Base-by-base conservation (phyloP, 2,113 vertebrate genomes). In the Prionailurus bengalensis region DNA sequence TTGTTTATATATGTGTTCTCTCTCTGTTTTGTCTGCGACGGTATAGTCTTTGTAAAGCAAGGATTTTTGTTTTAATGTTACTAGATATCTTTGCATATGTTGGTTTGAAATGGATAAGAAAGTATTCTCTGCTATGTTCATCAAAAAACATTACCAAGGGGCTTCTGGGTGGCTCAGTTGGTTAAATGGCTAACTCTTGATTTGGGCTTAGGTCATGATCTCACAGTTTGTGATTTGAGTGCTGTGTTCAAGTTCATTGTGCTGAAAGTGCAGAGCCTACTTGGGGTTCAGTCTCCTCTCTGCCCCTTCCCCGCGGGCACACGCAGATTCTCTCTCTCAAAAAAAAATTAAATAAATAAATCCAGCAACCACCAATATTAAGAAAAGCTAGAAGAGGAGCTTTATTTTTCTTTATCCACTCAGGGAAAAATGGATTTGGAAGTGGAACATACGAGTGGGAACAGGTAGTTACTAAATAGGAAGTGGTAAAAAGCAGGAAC, bases 61-160 rank as follows among this genome's bases (percentile, higher is more conserved):
- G 23, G 8, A 71, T 31, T 88, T 76, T 65, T 94, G 29, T 89
- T 92, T 83, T 78, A 81, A 55, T 89, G 39, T 94, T 89, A 70
- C 42, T 63, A 63, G 27, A 27, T 97, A 55, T 68, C 9, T 87
- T 84, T 93, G 70, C 15, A 55, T 88, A 55, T 74, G 17, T 74
- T 21, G 12, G 63, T 2, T 91, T 71, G 78, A 96, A 88, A 89
- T 78, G 39, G 33, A 17, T 89, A 73, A 15, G 27, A 31, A 81
- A n/a, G 10, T 87, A 42, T 76, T 81, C 70, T 48, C 25, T 84
- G 33, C 42, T 68, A 7, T 66, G 42, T 78, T 63, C 16, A 71
- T 61, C n/a, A 25, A 58, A 51, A 76, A 80, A 83, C 13, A 91
- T 3, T 48, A 45, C 48, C 82, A 25, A 9, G 58, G 55, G 17